A percentile compares a stretch with the other conserved stretches of the same genome.
These are phyloP conservation scores for Tetragonisca angustula DNA, from an alignment of 2,888 invertebrate genomes.

Conservation along the genomic window DNA sequence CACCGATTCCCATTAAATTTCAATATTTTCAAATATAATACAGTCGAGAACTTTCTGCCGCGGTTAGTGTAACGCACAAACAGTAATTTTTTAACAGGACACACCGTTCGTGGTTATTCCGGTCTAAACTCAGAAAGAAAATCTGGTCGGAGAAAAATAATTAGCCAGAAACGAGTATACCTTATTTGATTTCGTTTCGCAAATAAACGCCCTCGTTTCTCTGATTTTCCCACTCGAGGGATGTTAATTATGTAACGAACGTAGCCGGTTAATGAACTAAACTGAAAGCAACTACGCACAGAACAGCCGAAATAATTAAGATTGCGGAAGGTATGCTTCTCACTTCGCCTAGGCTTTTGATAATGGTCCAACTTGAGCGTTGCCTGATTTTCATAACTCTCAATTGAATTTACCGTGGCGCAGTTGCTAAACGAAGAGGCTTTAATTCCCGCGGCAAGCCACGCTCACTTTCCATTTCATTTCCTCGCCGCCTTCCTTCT, in stretches of 20 bases:
- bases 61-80: too few species aligned
- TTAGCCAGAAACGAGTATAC: too few species aligned
- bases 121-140: too few species aligned
- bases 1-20: too few species aligned
- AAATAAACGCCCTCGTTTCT: neutral
- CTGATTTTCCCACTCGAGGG: neutral
- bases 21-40: too few species aligned
- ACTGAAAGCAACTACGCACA: neutral
- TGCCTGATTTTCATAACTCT: neutral
- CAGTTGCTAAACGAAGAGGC: neutral
- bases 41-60: too few species aligned
- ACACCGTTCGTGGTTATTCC: too few species aligned
- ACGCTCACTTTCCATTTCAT: neutral
- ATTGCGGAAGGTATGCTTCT: neutral
- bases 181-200: neutral
- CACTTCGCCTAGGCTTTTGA: neutral
- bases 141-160: too few species aligned
- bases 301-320: neutral
- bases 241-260: neutral
- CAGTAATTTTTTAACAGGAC: too few species aligned
- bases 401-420: neutral
- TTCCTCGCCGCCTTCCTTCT: neutral
- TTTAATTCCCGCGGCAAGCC: neutral
- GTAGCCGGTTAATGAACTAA: neutral
- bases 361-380: neutral